Evolutionary conservation across 1,140 invertebrate species (phyloP), one percentile per base, ranked within the genome.

Genomic region (Magallana gigas): DNA sequence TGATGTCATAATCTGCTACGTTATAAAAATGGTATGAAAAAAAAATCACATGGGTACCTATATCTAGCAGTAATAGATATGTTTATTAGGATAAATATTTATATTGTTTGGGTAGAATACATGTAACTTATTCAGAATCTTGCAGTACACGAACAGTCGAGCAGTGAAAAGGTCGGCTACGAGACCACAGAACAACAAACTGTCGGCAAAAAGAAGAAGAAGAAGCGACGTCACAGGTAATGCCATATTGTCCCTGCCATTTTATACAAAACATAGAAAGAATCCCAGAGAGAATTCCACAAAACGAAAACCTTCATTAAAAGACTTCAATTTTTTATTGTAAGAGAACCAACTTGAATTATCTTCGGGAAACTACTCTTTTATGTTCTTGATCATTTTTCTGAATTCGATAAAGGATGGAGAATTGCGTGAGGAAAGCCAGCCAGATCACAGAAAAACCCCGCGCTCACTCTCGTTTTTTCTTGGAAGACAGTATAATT

Each of bases 141-240:
- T 48, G 3, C 36, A 48, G 36, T 48, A 48, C 36, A 48, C 23
- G 68, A 76, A 23, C 68, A 76, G 8, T 76, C 68, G 1, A 76
- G 8, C 11, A 36, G 23, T 68, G 88, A 89, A n/a, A 89, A 89
- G 23, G 36, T 58, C n/a, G 85, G 88, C 84, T 58, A 86, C 36
- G 88, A 89, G 14, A 87, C 62, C 68, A 57, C 84, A 14, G 88
- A 89, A 58, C 64, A 23, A 14, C 64, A 82, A 2, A 58, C 60
- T 60, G 9, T 89, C 9, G 83, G 88, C 3, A 91, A 91, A 64
- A 91, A 91, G 83, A 91, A 91, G 81, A 91, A 91, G 64, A 91
- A 91, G 87, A 91, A 91, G 56, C 60, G 90, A 60, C 83, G 90
- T 18, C 90, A 91, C 80, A 91, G 90, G 90, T 91, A 84, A 64